These are phyloP conservation scores for Oreochromis spilurus DNA, from an alignment of 2,113 vertebrate species.

Conservation along the genomic window DNA sequence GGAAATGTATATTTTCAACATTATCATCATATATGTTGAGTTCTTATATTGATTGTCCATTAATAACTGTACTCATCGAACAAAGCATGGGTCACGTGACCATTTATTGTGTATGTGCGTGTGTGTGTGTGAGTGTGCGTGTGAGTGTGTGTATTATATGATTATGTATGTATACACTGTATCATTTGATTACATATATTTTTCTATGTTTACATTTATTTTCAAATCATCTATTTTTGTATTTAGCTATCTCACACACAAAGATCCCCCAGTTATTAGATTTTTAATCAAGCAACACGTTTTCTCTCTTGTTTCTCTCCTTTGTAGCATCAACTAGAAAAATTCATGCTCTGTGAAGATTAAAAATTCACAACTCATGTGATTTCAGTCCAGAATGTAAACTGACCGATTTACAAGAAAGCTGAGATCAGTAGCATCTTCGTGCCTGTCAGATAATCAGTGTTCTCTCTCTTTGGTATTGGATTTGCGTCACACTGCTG, in stretches of 20 bases:
- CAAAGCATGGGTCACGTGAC: conserved; percentile 7
- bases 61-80: background rate
- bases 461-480: background rate
- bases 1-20: background rate
- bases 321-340: background rate
- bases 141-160: background rate
- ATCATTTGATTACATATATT: conserved; percentile 55
- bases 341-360: background rate
- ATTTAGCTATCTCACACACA: conserved; percentile 30
- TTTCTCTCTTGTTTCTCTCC: background rate
- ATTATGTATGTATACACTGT: conserved; percentile 15
- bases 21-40: background rate
- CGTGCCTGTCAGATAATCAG: background rate
- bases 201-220: conserved; percentile 59
- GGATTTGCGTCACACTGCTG: conserved; percentile 25
- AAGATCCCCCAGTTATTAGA: background rate
- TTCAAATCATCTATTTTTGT: conserved; percentile 69
- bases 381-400: background rate
- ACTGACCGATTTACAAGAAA: background rate
- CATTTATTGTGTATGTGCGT: background rate
- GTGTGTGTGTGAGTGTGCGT: background rate
- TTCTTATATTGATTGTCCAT: background rate
- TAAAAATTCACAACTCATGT: background rate
- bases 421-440: conserved; percentile 3
- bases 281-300: background rate